Percentiles rank a stretch among this genome's conserved stretches.
These are phyloP conservation scores for Lophius americanus DNA, from an alignment of 2,797 vertebrate species.

Conservation along the genomic window DNA sequence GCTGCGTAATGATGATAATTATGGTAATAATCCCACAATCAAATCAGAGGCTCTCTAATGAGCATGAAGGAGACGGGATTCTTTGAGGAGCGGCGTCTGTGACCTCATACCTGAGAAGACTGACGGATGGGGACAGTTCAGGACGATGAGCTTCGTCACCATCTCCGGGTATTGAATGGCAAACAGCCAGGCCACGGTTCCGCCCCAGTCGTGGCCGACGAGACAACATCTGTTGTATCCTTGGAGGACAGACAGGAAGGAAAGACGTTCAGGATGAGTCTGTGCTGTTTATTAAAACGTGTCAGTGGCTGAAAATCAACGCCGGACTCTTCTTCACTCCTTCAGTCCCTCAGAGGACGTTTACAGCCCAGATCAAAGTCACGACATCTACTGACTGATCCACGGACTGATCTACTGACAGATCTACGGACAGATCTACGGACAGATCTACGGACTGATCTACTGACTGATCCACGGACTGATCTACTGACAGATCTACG, in stretches of 20 bases:
- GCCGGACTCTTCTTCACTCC: slow-evolving; percentile 20
- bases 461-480: too few species aligned
- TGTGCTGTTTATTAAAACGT: slow-evolving; percentile 16
- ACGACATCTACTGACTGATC: slow-evolving; percentile 11
- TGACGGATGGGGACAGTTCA: slow-evolving; percentile 96
- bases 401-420: too few species aligned
- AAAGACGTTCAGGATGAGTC: background rate
- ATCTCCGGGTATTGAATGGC: slow-evolving; percentile 97
- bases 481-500: too few species aligned
- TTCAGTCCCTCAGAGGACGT: slow-evolving; percentile 32
- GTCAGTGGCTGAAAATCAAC: slow-evolving; percentile 32
- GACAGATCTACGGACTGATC: too few species aligned
- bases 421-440: too few species aligned
- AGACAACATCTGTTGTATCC: slow-evolving; percentile 97
- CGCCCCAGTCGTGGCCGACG: slow-evolving; percentile 98
- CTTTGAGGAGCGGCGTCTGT: background rate
- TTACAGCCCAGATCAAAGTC: slow-evolving; percentile 59
- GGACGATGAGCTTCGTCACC: slow-evolving; percentile 95
- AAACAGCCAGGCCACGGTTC: slow-evolving; percentile 95
- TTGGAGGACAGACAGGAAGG: slow-evolving; percentile 62
- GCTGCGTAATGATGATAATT: slow-evolving; percentile 69
- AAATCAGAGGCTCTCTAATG: slow-evolving; percentile 47
- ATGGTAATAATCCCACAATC: slow-evolving; percentile 50
- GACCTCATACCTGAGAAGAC: slow-evolving; percentile 89
- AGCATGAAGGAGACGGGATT: slow-evolving; percentile 22